Evolutionary conservation across 2,888 invertebrate genomes (phyloP).

Genomic region (Leistus spinibarbis): DNA sequence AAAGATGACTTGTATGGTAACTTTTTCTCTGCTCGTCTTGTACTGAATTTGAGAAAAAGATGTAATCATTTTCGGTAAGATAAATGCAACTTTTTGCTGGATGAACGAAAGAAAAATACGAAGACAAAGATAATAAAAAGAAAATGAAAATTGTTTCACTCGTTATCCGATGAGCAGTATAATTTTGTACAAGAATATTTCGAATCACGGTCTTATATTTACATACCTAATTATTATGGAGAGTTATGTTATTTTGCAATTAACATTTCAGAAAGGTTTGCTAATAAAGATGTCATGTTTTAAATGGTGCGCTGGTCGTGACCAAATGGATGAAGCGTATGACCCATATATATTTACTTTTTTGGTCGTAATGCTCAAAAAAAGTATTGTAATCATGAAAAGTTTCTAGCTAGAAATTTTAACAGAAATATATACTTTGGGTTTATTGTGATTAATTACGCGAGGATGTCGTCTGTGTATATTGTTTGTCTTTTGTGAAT

Average conservation of each 20-base stretch:
- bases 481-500: no score
- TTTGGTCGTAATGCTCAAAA: no score
- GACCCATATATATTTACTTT: no score
- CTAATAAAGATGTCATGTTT: not conserved
- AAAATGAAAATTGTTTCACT: not conserved
- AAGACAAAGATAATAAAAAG: not conserved
- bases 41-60: not conserved
- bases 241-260: not conserved
- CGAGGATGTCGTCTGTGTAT: no score
- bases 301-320: no score
- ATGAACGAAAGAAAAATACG: not conserved
- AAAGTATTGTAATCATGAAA: no score
- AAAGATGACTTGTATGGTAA: not conserved
- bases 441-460: no score
- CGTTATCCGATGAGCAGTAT: not conserved
- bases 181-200: not conserved
- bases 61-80: not conserved
- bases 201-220: not conserved
- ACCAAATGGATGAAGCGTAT: no score
- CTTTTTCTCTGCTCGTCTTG: not conserved
- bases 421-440: no score
- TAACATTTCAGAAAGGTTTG: not conserved
- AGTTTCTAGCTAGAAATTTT: no score
- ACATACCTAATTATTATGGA: not conserved
- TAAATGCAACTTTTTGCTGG: not conserved